Conservation (phyloP, 2,113 vertebrate genomes). For the Alligator mississippiensis region DNA sequence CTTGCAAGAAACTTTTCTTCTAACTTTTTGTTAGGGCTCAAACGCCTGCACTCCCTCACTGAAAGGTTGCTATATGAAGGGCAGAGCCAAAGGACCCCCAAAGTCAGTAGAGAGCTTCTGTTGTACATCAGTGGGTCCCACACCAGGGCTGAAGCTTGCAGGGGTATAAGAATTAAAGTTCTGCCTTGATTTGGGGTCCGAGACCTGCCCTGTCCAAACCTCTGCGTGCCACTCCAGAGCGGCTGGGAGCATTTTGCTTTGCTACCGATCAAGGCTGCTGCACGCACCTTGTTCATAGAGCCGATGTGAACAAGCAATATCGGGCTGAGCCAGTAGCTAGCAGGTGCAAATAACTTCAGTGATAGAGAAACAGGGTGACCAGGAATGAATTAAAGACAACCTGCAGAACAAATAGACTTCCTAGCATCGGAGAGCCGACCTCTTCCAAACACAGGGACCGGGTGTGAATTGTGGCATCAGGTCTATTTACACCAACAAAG, state of each 20-base stretch:
- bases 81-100: background rate
- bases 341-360: background rate
- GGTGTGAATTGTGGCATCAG: background rate
- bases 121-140: background rate
- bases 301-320: background rate
- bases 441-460: background rate
- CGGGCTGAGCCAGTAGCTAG: background rate
- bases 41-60: background rate
- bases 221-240: background rate
- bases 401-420: background rate
- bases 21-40: background rate
- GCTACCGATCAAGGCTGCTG: background rate
- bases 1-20: background rate
- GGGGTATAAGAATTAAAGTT: background rate
- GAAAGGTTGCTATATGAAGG: background rate
- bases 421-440: background rate
- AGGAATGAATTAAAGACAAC: background rate
- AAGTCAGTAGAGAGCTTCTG: background rate
- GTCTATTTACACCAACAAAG: background rate
- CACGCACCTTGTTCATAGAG: background rate
- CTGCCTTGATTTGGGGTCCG: background rate
- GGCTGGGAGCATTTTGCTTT: background rate
- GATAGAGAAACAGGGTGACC: background rate
- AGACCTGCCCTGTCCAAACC: background rate
- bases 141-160: background rate